phyloP scores from a whole-genome alignment of 2,797 vertebrate genomes.

The Hafferia zeledoni region DNA sequence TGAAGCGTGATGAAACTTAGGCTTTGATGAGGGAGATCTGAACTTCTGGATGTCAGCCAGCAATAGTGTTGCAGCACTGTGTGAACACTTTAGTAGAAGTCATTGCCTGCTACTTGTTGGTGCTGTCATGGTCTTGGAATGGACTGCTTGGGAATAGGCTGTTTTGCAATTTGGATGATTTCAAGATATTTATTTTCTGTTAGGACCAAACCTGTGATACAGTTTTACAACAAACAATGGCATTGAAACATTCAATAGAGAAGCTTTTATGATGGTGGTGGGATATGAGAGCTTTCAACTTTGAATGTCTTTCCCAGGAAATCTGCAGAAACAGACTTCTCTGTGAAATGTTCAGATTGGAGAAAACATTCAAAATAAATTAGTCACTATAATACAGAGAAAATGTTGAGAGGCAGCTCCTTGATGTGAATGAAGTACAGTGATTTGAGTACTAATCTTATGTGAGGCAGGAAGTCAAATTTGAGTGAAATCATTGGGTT shows the following conservation, averaged over 20 bases:
- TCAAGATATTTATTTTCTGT: neutral
- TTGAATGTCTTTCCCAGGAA: neutral
- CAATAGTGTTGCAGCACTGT: neutral
- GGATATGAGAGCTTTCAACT: neutral
- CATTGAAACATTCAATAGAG: neutral
- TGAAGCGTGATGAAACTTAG: neutral
- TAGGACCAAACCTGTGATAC: neutral
- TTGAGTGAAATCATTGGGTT: neutral
- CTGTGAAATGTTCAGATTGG: fast-evolving
- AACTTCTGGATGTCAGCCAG: neutral
- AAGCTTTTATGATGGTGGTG: neutral
- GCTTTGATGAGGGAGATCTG: neutral
- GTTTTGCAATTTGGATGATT: neutral
- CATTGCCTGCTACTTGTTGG: neutral
- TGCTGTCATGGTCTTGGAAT: neutral
- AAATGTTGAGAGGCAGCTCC: neutral
- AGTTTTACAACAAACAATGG: neutral
- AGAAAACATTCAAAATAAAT: neutral
- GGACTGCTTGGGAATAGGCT: neutral
- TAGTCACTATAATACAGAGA: neutral
- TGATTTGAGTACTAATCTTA: neutral
- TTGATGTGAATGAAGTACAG: neutral
- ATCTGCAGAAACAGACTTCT: neutral
- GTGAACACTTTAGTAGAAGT: neutral
- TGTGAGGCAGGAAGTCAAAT: neutral